Evolutionary conservation across 1,140 invertebrate genomes (phyloP), one percentile per base, ranked within the genome.

Genomic region (Amphibalanus amphitrite): DNA sequence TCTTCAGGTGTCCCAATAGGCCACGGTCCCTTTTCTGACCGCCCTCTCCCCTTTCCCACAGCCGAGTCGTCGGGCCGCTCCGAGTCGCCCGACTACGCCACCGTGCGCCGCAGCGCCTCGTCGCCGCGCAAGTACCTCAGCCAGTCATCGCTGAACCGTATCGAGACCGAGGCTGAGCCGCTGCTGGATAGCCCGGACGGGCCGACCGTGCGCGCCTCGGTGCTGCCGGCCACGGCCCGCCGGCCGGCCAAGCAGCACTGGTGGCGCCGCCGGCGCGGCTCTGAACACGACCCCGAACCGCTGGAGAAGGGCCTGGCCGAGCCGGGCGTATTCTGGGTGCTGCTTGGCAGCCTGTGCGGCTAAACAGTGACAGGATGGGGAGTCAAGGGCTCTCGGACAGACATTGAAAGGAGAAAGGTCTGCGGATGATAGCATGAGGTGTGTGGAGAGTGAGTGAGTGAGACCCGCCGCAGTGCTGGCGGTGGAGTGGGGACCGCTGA

Each of bases 1-100:
- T n/a, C n/a, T n/a, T n/a, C n/a, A n/a, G n/a, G n/a, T n/a, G n/a
- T n/a, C n/a, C n/a, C n/a, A n/a, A n/a, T n/a, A n/a, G n/a, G n/a
- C n/a, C n/a, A n/a, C n/a, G n/a, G n/a, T n/a, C n/a, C n/a, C n/a
- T n/a, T n/a, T n/a, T n/a, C n/a, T n/a, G n/a, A n/a, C n/a, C n/a
- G n/a, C n/a, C n/a, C n/a, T n/a, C n/a, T n/a, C n/a, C n/a, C n/a
- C n/a, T n/a, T 38, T 20, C 10, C 20, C 23, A 20, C 68, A 69
- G 68, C 68, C 29, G 68, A 33, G 38, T 69, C 38, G 68, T 33
- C 29, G 38, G 38, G 29, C 29, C 38, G 68, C 68, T 33, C 38
- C 13, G 47, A 59, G 13, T 59, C 47, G 47, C 47, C 47, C 47
- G 47, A 59, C 47, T 59, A 59, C 47, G 47, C 47, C 47, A 59